These are phyloP conservation scores for Acanthochromis polyacanthus DNA, from an alignment of 2,113 vertebrate species.

Conservation along the genomic window DNA sequence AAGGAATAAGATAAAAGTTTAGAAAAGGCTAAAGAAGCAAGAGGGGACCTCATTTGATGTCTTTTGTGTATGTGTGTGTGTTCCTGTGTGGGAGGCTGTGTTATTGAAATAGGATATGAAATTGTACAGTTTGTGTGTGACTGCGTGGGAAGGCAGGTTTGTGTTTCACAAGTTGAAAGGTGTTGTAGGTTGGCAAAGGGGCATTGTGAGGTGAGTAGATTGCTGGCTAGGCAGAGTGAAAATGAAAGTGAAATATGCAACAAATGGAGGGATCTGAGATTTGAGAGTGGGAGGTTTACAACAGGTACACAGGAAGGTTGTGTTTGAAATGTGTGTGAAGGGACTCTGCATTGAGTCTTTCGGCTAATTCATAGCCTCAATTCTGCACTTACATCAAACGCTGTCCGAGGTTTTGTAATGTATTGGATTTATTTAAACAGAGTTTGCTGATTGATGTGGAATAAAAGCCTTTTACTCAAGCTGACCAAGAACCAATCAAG, in stretches of 20 bases:
- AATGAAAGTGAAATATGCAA: constrained; percentile 44
- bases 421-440: constrained; percentile 46
- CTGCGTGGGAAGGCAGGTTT: constrained; percentile 36
- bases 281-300: constrained; percentile 50
- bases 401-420: constrained; percentile 13
- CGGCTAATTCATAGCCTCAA: constrained; percentile 36
- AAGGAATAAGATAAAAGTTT: constrained; percentile 54
- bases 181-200: constrained; percentile 34
- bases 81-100: constrained; percentile 41
- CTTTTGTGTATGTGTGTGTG: constrained; percentile 17
- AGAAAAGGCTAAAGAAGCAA: constrained; percentile 38
- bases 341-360: background rate
- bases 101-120: constrained; percentile 36
- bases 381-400: constrained; percentile 37
- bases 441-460: constrained; percentile 32
- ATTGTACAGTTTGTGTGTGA: constrained; percentile 2
- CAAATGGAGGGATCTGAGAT: constrained; percentile 33
- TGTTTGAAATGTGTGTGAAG: constrained; percentile 10
- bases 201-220: constrained; percentile 47
- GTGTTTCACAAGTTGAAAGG: constrained; percentile 45
- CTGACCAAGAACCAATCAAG: constrained; percentile 49
- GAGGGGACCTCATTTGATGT: constrained; percentile 35
- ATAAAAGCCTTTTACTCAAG: constrained; percentile 45
- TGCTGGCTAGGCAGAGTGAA: constrained; percentile 1
- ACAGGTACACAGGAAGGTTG: constrained; percentile 26